Evolutionary conservation across 2,888 invertebrate species (phyloP).

Genomic region (Galerucella nymphaeae): DNA sequence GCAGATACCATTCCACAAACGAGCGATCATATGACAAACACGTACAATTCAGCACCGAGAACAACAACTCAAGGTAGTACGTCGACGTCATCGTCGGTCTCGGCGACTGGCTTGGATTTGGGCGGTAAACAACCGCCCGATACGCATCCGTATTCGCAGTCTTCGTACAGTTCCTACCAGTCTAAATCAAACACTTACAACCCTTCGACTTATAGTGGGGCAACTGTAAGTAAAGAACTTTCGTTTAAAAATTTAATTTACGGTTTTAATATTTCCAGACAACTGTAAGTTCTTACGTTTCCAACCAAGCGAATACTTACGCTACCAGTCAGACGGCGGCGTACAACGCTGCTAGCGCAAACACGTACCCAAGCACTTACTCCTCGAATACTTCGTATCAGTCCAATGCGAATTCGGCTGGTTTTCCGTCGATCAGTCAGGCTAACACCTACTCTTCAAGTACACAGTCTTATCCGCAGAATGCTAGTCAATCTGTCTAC

Average conservation of each 20-base stretch:
- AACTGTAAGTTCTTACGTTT: constrained; percentile 63
- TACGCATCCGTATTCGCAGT: constrained; percentile 56
- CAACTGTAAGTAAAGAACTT: constrained; percentile 54
- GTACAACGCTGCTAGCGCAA: constrained; percentile 57
- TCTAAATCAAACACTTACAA: constrained; percentile 59
- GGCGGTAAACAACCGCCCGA: constrained; percentile 34
- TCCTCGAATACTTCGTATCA: constrained; percentile 59
- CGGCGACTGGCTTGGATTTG: constrained; percentile 46
- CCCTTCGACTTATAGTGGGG: constrained; percentile 57
- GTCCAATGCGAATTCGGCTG: constrained; percentile 53
- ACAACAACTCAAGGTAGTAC: constrained; percentile 58
- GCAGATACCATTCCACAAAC: constrained; percentile 64
- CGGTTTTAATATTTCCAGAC: constrained; percentile 59
- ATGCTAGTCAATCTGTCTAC: constrained; percentile 63
- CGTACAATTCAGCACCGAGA: constrained; percentile 62
- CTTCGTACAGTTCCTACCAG: constrained; percentile 63
- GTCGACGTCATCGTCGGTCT: constrained; percentile 55
- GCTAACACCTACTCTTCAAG: constrained; percentile 59
- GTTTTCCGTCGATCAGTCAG: constrained; percentile 61
- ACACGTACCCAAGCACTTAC: constrained; percentile 62
- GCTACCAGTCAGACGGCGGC: constrained; percentile 59
- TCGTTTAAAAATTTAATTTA: no score
- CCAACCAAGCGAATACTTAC: constrained; percentile 60
- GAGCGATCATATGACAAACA: constrained; percentile 60
- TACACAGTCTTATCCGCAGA: constrained; percentile 61